Conservation (phyloP, 2,888 invertebrate species). For the Eupithecia inturbata region DNA sequence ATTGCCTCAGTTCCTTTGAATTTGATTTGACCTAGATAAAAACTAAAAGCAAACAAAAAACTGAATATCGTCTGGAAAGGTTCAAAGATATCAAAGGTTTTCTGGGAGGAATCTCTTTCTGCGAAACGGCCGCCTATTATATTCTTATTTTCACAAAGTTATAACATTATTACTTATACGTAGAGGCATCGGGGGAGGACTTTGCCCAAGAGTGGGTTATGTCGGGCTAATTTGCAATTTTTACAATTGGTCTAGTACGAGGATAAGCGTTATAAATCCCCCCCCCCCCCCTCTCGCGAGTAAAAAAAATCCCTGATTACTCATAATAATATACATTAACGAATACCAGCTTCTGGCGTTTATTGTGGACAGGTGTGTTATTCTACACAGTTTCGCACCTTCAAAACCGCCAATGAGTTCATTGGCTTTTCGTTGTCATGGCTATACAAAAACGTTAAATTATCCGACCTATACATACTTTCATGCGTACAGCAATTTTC, state of each 20-base stretch:
- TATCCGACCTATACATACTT: neutral
- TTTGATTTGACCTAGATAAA: no score
- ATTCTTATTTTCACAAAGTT: neutral
- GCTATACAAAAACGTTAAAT: neutral
- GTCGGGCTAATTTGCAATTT: neutral
- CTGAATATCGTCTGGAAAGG: no score
- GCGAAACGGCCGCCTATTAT: no score
- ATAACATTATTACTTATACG: no score
- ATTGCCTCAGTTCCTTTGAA: no score
- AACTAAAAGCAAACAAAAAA: no score
- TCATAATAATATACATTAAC: slow-evolving; percentile 20
- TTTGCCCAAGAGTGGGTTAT: neutral
- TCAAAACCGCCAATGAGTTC: neutral
- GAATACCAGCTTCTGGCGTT: neutral
- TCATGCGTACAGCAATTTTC: neutral
- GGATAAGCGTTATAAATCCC: neutral
- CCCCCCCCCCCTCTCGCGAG: no score
- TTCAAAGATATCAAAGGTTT: no score
- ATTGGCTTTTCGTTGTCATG: neutral
- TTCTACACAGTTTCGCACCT: neutral
- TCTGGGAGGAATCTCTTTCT: no score
- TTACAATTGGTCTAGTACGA: neutral
- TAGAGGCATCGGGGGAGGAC: neutral
- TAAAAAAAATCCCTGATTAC: slow-evolving; percentile 17
- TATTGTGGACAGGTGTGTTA: neutral